Evolutionary conservation across 2,113 vertebrate genomes (phyloP), one percentile per base, ranked within the genome.

Genomic region (Esox niger): DNA sequence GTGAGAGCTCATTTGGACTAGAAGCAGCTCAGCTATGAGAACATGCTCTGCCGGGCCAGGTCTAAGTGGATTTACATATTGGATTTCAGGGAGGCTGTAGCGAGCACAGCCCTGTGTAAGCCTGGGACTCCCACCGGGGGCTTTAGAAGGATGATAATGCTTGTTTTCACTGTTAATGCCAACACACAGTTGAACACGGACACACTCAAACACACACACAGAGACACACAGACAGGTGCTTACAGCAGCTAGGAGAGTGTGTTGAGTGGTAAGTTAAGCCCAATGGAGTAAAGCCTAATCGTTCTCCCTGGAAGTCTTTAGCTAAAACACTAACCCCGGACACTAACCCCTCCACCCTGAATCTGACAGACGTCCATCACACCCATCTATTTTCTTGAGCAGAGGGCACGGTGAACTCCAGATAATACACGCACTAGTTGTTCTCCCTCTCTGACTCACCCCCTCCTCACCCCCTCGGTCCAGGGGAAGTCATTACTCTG

Each of bases 21-120:
- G 66, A 75, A n/a, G 64, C 64, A 58, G 76, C 76, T 82, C 75
- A 35, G 78, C 62, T 75, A 66, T 70, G 52, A 72, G 73, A 69
- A 68, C 55, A 69, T 76, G 75, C 68, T 73, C 73, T 93, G 2
- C 92, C 92, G 87, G 90, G 88, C 90, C 88, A 33, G 84, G 72
- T 63, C 76, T 90, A 88, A 86, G 86, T 88, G 86, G 88, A 90
- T 91, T 91, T 92, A 84, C 88, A 91, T 90, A 91, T 89, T 90
- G 87, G 82, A 90, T 90, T 90, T 91, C 85, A 82, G 75, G 66
- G 75, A 82, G 66, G 61, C 68, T 58, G 60, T 30, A 17, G 38
- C 15, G 38, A 83, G 84, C 73, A 80, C 75, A 23, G 80, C 82
- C 57, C 83, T 59, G 74, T 79, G 77, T 87, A 86, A 91, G 84